phyloP scores from a whole-genome alignment of 2,113 vertebrate genomes.

The Cromileptes altivelis region DNA sequence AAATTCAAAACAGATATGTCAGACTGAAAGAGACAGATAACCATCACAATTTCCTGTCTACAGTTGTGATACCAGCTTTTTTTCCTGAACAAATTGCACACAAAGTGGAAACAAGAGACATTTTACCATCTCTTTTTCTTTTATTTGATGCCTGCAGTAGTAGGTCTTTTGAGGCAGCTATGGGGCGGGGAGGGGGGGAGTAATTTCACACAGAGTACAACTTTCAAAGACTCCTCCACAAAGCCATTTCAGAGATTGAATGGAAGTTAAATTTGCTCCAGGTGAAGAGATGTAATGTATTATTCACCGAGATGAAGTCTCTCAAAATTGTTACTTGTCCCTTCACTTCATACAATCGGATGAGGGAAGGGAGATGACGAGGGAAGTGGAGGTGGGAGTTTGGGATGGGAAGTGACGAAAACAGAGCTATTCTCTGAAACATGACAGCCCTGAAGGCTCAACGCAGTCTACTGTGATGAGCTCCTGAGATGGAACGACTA shows the following conservation, averaged over 20 bases:
- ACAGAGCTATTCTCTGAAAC: conserved; percentile 58
- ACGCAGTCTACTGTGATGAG: background rate
- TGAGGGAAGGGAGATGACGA: conserved; percentile 25
- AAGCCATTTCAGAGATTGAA: conserved; percentile 55
- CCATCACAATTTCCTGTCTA: conserved; percentile 13
- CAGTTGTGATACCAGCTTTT: conserved; percentile 15
- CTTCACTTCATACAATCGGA: conserved; percentile 30
- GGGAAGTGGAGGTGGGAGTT: conserved; percentile 31
- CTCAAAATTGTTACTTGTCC: conserved; percentile 39
- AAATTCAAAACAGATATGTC: background rate
- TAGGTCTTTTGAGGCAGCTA: conserved; percentile 13
- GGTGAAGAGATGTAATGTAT: conserved; percentile 63
- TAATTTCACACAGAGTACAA: conserved; percentile 45
- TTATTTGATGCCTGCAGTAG: conserved; percentile 2
- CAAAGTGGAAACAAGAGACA: conserved; percentile 29
- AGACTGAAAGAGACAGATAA: conserved; percentile 2
- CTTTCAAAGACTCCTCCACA: conserved; percentile 56
- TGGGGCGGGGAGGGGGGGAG: background rate
- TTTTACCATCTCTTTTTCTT: conserved; percentile 25
- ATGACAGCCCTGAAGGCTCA: conserved; percentile 47
- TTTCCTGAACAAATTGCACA: conserved; percentile 16
- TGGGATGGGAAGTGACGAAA: conserved; percentile 39
- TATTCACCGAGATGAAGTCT: conserved; percentile 67
- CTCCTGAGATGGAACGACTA: conserved; percentile 31
- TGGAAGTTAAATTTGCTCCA: conserved; percentile 59